phyloP scores from a whole-genome alignment of 2,888 invertebrate genomes.

The Lasioglossum figueresi region DNA sequence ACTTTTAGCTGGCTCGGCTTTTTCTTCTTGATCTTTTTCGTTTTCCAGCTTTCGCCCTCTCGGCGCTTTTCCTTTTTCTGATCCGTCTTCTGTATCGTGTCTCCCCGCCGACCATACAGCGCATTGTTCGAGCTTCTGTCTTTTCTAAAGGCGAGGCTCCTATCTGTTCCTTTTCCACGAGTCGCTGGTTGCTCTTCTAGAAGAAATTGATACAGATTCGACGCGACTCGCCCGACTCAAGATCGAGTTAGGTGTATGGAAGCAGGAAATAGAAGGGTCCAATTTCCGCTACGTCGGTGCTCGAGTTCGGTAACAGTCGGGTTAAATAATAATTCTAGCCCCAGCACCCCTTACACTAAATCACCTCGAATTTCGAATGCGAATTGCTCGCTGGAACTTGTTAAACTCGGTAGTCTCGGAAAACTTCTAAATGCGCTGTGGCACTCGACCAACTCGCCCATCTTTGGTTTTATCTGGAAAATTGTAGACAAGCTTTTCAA shows the following conservation, averaged over 20 bases:
- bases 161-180: conserved; percentile 2
- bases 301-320: neutral
- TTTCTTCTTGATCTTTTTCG: conserved; percentile 5
- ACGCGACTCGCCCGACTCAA: neutral
- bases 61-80: neutral
- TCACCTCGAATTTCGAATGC: neutral
- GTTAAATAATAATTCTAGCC: neutral
- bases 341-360: neutral
- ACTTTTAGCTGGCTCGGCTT: neutral
- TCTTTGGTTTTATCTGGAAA: neutral
- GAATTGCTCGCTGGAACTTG: neutral
- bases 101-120: neutral
- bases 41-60: neutral
- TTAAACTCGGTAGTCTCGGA: neutral
- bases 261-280: neutral
- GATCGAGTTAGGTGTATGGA: neutral
- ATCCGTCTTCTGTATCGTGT: neutral
- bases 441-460: neutral
- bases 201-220: conserved; percentile 25
- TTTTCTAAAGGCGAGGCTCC: neutral
- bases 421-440: neutral
- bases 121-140: neutral
- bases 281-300: neutral
- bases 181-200: neutral
- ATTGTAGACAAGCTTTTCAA: neutral